Evolutionary conservation across 1,140 invertebrate genomes (phyloP).

Genomic region (Ridgeia piscesae): DNA sequence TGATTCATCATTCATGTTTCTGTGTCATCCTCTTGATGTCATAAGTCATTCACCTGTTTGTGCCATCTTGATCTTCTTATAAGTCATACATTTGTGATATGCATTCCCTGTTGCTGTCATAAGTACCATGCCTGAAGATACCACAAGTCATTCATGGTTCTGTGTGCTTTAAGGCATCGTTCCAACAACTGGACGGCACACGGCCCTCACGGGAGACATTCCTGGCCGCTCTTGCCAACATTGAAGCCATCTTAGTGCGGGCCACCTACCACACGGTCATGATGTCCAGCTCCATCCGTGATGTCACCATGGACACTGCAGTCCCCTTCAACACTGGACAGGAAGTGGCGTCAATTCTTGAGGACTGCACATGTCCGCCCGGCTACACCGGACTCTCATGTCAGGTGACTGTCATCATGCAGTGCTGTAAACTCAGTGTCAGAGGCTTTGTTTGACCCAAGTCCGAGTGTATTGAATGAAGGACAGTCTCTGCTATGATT

Average conservation of each 20-base stretch:
- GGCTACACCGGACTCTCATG: constrained; percentile 86
- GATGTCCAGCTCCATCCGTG: constrained; percentile 41
- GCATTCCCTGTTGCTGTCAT: too few species aligned
- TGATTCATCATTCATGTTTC: too few species aligned
- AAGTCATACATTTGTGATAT: too few species aligned
- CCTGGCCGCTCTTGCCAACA: constrained; percentile 19
- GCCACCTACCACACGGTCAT: constrained; percentile 23
- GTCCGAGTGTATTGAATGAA: background rate
- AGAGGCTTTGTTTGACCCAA: background rate
- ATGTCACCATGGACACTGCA: constrained; percentile 55
- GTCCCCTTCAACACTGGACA: constrained; percentile 44
- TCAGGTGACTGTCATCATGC: constrained; percentile 40
- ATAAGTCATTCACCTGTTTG: too few species aligned
- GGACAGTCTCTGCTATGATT: too few species aligned
- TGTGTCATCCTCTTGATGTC: too few species aligned
- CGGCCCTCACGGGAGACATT: constrained; percentile 21
- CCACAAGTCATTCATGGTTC: too few species aligned
- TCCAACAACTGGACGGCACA: constrained; percentile 16
- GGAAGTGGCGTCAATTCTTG: constrained; percentile 68
- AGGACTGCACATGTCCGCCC: constrained; percentile 79
- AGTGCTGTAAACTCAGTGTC: background rate
- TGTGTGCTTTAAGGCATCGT: constrained; percentile 18
- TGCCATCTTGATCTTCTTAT: too few species aligned
- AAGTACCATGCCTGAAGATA: too few species aligned
- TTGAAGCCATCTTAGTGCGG: constrained; percentile 23